Base-by-base conservation (phyloP, 2,888 invertebrate genomes). In the Stenurella melanura region DNA sequence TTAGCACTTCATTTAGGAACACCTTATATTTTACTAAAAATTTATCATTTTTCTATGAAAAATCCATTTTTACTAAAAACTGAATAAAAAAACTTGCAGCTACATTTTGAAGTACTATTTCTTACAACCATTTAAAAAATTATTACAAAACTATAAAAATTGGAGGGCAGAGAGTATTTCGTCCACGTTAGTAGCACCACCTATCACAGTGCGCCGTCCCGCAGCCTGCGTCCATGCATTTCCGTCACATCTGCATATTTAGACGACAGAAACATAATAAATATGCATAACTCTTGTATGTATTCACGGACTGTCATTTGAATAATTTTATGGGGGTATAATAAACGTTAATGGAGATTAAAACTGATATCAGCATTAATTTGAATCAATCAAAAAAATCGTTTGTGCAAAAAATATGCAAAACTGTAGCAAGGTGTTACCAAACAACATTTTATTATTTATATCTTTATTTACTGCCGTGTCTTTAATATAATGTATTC, bases 401-500 rank as follows among this genome's bases (percentile, higher is more conserved):
- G 34, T 19, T 26, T 34, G 21, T 4, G 19, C n/a, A 60, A 60
- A 70, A 69, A 57, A 60, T 21, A 21, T 30, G 38, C 17, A 17
- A 7, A 69, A 58, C 17, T 58, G 34, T 42, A 58, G 58, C 70
- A 70, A 60, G 70, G 70, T 70, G 69, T 58, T 69, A 38, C 38
- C 58, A 63, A 72, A 38, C 67, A 67, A 21, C 60, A 72, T 50
- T 21, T 26, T 19, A 30, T 26, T 72, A 63, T 26, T 72, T 63
- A 54, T 70, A 60, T 19, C 54, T 26, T 67, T 72, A 63, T 63
- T 54, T 63, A 54, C 21, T 12, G 72, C 42, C 26, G 15, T 54
- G 63, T 72, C 72, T 30, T 67, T 67, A 42, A 26, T 58, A 78
- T 81, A 82, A 83, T 82, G 80, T 83, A 83, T 83, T 80, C 82